Percentiles rank a stretch among this genome's conserved stretches.
phyloP scores from a whole-genome alignment of 1,140 invertebrate genomes.

The Acyrthosiphon pisum region DNA sequence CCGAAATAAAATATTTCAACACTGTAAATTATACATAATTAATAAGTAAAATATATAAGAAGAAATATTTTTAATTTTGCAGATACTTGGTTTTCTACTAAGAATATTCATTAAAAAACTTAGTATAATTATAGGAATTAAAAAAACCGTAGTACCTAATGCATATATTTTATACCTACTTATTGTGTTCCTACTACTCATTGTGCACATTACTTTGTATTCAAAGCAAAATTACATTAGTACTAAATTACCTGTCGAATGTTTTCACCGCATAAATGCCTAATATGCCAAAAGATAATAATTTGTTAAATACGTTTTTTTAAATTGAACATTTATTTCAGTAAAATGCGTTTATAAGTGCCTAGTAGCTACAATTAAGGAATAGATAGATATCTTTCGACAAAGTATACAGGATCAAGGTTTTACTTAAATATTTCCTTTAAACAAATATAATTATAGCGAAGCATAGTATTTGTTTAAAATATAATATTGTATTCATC shows the following conservation, averaged over 20 bases:
- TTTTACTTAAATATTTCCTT: constrained; percentile 21
- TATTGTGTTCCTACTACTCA: neutral
- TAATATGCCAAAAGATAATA: neutral
- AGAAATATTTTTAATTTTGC: neutral
- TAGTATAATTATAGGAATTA: neutral
- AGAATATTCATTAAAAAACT: neutral
- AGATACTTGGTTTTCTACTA: neutral
- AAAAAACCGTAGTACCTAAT: neutral
- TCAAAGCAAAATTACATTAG: neutral
- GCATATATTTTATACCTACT: neutral
- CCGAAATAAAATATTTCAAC: neutral
- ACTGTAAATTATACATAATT: neutral
- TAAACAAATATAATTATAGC: neutral
- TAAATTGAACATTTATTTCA: neutral
- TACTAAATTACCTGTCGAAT: neutral
- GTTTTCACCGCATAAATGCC: neutral
- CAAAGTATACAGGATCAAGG: neutral
- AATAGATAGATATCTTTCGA: neutral
- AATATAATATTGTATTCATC: neutral
- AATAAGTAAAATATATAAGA: neutral
- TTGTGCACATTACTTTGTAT: neutral
- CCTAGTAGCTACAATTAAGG: neutral
- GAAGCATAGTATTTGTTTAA: neutral
- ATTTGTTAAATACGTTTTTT: neutral
- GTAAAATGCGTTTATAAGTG: constrained; percentile 9